phyloP scores from a whole-genome alignment of 2,888 invertebrate species.

The Nebria brevicollis region DNA sequence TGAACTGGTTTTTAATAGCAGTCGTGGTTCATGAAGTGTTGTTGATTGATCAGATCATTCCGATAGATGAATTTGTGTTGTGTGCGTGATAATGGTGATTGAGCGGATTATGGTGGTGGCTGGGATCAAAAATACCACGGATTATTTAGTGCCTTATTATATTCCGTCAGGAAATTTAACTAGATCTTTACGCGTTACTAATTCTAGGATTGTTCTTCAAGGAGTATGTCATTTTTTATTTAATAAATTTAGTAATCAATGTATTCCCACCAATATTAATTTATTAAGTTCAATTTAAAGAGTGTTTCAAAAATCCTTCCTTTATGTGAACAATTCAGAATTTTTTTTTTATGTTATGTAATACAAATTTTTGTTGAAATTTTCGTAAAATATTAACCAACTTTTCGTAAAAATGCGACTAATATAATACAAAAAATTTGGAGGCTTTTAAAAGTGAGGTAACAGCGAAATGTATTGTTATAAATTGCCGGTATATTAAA shows the following conservation, averaged over 20 bases:
- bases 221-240: background rate
- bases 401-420: background rate
- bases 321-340: too few species aligned
- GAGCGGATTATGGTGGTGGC: constrained; percentile 21
- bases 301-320: too few species aligned
- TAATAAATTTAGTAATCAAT: background rate
- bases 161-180: constrained; percentile 29
- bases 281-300: too few species aligned
- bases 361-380: too few species aligned
- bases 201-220: constrained; percentile 5
- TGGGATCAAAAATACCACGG: constrained; percentile 13
- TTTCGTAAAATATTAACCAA: too few species aligned
- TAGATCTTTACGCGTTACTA: constrained; percentile 1
- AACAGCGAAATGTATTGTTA: constrained; percentile 22
- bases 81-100: constrained; percentile 17
- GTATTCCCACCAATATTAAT: background rate
- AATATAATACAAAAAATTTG: constrained; percentile 15
- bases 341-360: too few species aligned
- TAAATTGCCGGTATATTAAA: constrained; percentile 19
- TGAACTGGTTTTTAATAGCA: background rate
- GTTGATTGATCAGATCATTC: constrained; percentile 3
- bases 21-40: background rate
- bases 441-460: constrained; percentile 20
- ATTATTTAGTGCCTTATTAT: constrained; percentile 30
- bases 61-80: constrained; percentile 5